phyloP scores from a whole-genome alignment of 2,888 invertebrate genomes.

The Torymus auratus region DNA sequence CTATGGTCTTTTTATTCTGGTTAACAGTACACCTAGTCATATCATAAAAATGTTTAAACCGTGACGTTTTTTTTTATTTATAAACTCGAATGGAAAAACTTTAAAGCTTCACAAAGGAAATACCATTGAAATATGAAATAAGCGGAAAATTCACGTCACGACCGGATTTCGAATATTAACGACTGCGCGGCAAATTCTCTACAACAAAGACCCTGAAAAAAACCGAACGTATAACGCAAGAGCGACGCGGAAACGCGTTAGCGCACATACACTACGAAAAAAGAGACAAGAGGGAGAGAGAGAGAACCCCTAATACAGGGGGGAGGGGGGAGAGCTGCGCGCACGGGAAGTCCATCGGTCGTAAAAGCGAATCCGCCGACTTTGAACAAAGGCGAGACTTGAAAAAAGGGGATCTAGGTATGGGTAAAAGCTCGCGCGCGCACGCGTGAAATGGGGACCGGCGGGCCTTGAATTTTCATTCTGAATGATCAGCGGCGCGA shows the following conservation, averaged over 20 bases:
- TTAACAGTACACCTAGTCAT: no score
- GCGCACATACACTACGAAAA: background rate
- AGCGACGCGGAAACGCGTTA: background rate
- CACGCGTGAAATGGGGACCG: constrained; percentile 19
- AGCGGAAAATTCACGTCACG: background rate
- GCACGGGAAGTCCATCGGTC: constrained; percentile 46
- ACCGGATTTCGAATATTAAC: constrained; percentile 20
- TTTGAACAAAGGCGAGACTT: constrained; percentile 43
- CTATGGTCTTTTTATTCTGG: no score
- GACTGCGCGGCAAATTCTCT: background rate
- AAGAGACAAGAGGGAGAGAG: background rate
- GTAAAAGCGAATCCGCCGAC: constrained; percentile 59
- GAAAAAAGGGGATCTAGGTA: constrained; percentile 21
- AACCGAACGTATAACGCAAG: no score
- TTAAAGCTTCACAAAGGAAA: background rate
- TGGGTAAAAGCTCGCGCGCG: constrained; percentile 31
- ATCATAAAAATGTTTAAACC: no score
- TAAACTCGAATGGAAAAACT: background rate
- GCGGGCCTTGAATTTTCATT: constrained; percentile 62
- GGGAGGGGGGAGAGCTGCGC: constrained; percentile 1
- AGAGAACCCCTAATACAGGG: background rate
- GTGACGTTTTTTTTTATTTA: no score
- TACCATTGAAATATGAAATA: constrained; percentile 3
- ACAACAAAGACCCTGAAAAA: constrained; percentile 8
- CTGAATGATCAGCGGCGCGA: constrained; percentile 62